Base-by-base conservation (phyloP, 2,113 vertebrate genomes). In the Bambusicola thoracicus region DNA sequence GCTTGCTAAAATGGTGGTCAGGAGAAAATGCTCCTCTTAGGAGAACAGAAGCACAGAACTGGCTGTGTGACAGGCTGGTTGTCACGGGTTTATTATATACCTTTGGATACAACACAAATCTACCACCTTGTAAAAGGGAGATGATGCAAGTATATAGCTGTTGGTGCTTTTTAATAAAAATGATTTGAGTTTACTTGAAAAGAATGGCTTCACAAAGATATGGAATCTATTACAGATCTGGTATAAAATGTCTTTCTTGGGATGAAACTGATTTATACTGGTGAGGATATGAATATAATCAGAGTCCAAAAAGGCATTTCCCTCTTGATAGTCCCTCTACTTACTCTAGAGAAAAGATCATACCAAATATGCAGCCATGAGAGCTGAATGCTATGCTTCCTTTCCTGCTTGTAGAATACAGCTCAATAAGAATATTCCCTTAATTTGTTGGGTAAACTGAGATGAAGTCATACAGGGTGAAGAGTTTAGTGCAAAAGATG, bases 401-500 rank as follows among this genome's bases (percentile, higher is more conserved):
- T 40, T 58, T 82, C 38, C 48, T 89, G 66, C 62, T 89, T 69
- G 43, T 68, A 44, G 56, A 72, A 81, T 34, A 25, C 20, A 76
- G 62, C 84, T 89, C 74, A 73, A 69, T 89, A 95, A 82, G 78
- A 95, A 80, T 92, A 91, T 89, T 90, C 66, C 79, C 78, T 80
- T 91, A 87, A 81, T 61, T 67, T 74, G 77, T 88, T 83, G 87
- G 75, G 48, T 73, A 70, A 96, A 72, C 38, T 66, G 61, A 0
- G 5, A 67, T 51, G 38, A 68, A 93, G 70, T 41, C 55, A 32
- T 91, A 80, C 59, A 67, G 76, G 63, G 32, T 92, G 81, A 91
- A 85, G 86, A 89, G 87, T 92, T 95, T 94, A 96, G 82, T 13
- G 18, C 65, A 74, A 93, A 95, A 88, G 92, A 94, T 78, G 83